phyloP scores from a whole-genome alignment of 1,140 invertebrate species.

The Calosoma granatense region DNA sequence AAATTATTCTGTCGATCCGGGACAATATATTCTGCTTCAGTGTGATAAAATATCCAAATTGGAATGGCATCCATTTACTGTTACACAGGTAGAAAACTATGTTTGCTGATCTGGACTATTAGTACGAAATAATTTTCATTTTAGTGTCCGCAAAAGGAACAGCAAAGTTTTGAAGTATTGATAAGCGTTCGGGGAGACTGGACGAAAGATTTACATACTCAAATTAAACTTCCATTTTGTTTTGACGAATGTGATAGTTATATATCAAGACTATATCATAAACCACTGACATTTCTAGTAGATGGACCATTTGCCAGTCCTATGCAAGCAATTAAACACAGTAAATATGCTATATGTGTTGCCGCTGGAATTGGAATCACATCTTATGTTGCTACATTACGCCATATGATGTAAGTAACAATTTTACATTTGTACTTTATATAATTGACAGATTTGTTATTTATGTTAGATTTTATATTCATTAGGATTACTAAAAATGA shows the following conservation, averaged over 20 bases:
- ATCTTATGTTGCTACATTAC: conserved; percentile 32
- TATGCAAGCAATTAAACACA: conserved; percentile 26
- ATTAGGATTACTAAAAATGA: not conserved
- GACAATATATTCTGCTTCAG: conserved; percentile 35
- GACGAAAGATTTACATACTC: conserved; percentile 33
- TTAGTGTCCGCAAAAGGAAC: conserved; percentile 31
- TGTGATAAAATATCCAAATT: conserved; percentile 31
- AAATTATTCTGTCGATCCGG: conserved; percentile 12
- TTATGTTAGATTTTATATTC: too few species aligned
- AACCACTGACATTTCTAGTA: conserved; percentile 30
- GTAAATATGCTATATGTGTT: conserved; percentile 33
- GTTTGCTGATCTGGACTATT: not conserved
- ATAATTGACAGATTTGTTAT: too few species aligned
- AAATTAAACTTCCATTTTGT: conserved; percentile 20
- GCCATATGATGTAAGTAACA: conserved; percentile 21
- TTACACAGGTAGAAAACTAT: conserved; percentile 30
- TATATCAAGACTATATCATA: not conserved
- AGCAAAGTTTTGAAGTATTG: conserved; percentile 33
- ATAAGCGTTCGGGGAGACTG: conserved; percentile 37
- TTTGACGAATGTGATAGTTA: not conserved
- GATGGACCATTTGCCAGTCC: conserved; percentile 37
- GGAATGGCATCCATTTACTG: conserved; percentile 38
- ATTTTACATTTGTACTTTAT: too few species aligned
- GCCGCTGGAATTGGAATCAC: conserved; percentile 37
- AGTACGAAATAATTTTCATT: conserved; percentile 15